Base-by-base conservation (phyloP, 2,888 invertebrate species). In the Gymnoscelis rufifasciata region DNA sequence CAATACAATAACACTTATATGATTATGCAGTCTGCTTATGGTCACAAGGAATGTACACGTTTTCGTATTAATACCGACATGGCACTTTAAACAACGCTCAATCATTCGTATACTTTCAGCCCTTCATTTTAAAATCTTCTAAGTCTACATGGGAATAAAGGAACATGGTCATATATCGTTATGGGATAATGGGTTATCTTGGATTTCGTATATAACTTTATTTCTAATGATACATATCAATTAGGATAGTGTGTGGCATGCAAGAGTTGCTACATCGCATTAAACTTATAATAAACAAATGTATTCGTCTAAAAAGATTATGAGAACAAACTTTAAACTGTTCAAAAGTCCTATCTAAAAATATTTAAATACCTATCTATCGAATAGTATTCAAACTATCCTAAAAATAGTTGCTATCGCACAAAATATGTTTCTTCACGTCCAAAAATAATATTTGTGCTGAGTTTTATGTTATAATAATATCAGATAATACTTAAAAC, bases 361-460 rank as follows among this genome's bases (percentile, higher is more conserved):
- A 44, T 49, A 45, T 45, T 50, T 50, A 42, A 50, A 45, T 50
- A 50, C 44, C 49, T 49, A 45, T 45, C 41, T 50, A 50, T 36
- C 28, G 38, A 47, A 47, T 37, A 46, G 30, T 46, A 37, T 35
- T 46, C 28, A 38, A 24, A 13, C n/a, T 43, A 23, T 23, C 35
- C 28, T 14, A 38, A 38, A 45, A 27, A 44, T 29, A 19, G 19
- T 38, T 33, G 26, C 26, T 38, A 28, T 29, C 8, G 33, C 44
- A 14, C 28, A 43, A 23, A 49, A 26, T 23, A 31, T 40, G 10
- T 14, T 30, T 15, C 24, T 29, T 28, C 15, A n/a, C 10, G 28
- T 30, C 24, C 28, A 28, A 38, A 40, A 39, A 31, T 11, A 30
- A 37, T 31, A 11, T 29, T 42, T 41, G 14, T 31, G 19, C 45